Percentiles rank a stretch among this genome's conserved stretches.
Evolutionary conservation across 2,113 vertebrate species (phyloP).

Genomic region (Trinectes maculatus): DNA sequence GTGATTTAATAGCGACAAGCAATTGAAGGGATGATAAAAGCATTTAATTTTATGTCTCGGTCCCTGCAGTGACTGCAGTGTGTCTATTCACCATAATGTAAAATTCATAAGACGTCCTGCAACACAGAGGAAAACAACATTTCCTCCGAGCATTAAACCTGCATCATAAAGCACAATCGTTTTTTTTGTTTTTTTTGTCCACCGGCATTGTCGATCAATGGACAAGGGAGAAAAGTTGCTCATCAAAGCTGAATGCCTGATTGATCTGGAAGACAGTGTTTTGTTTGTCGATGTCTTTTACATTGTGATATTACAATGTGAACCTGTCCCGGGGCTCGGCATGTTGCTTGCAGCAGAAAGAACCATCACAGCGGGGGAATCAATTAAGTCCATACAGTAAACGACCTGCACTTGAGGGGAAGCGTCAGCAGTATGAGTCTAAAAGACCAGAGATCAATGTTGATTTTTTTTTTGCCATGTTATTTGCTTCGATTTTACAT

Average conservation of each 20-base stretch:
- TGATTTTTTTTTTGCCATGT: constrained; percentile 30
- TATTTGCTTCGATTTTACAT: constrained; percentile 42
- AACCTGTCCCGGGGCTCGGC: constrained; percentile 52
- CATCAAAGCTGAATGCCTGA: constrained; percentile 35
- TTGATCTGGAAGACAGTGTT: constrained; percentile 44
- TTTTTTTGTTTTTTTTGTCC: not conserved
- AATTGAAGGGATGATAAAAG: constrained; percentile 9
- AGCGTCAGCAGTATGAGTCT: constrained; percentile 37
- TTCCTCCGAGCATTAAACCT: not conserved
- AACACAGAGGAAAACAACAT: constrained; percentile 5
- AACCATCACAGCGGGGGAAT: constrained; percentile 58
- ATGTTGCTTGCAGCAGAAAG: constrained; percentile 45
- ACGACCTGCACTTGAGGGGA: constrained; percentile 51
- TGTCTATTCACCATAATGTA: not conserved
- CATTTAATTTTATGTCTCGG: not conserved
- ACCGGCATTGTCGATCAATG: not conserved
- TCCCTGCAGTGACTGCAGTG: not conserved
- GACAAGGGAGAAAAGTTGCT: constrained; percentile 14
- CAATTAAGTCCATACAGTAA: constrained; percentile 59
- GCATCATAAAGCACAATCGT: not conserved
- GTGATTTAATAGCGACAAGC: not conserved
- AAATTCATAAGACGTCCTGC: not conserved
- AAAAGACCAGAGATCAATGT: constrained; percentile 49
- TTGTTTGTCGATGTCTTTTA: constrained; percentile 41
- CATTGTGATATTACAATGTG: constrained; percentile 39